phyloP scores from a whole-genome alignment of 2,888 invertebrate genomes.

The Lasioglossum marginatum region DNA sequence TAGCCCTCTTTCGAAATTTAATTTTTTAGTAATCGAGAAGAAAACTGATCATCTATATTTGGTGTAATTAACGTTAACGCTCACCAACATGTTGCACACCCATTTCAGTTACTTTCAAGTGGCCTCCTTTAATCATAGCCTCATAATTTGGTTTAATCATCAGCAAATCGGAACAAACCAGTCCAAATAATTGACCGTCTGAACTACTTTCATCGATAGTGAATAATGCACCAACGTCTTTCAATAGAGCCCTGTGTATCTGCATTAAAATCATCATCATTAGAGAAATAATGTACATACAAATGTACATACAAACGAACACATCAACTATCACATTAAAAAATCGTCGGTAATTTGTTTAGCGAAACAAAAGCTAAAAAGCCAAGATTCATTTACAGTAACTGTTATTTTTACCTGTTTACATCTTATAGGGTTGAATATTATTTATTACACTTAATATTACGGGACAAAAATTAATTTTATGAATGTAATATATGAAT shows the following conservation, averaged over 20 bases:
- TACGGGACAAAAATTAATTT: neutral
- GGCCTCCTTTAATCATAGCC: constrained; percentile 94
- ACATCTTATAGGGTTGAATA: neutral
- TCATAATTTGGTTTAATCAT: constrained; percentile 95
- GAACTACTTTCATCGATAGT: constrained; percentile 89
- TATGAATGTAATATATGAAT: neutral
- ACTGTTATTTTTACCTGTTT: neutral
- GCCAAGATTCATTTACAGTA: neutral
- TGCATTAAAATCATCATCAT: constrained; percentile 77
- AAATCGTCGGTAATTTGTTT: neutral
- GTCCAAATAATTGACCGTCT: constrained; percentile 92
- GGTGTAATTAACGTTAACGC: constrained; percentile 81
- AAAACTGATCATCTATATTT: neutral
- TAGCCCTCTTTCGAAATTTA: neutral
- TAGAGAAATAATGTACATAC: neutral
- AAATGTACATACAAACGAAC: neutral
- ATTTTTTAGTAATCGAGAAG: neutral
- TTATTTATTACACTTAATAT: neutral
- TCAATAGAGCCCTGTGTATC: constrained; percentile 89
- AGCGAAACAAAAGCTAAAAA: neutral
- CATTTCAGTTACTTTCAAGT: constrained; percentile 93
- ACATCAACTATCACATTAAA: neutral
- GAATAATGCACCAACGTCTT: constrained; percentile 92
- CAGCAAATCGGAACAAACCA: constrained; percentile 90
- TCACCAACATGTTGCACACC: constrained; percentile 90